Base-by-base conservation (phyloP, 2,888 invertebrate genomes). In the Diplazon laetatorius region DNA sequence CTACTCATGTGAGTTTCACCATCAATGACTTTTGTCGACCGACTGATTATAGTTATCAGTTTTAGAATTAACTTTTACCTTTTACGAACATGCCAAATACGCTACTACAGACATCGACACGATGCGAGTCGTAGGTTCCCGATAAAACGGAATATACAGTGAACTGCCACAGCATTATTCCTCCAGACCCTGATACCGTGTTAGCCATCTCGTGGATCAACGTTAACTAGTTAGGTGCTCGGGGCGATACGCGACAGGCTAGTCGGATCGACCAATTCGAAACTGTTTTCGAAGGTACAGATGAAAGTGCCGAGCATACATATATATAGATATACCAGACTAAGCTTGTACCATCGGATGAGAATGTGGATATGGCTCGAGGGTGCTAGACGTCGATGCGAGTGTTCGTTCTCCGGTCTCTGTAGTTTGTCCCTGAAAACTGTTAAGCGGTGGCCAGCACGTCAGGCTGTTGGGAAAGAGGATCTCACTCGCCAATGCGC, bases 341-440 rank as follows among this genome's bases (percentile, higher is more conserved):
- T 37, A 50, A 6, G 59, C 25, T 48, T 57, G 37, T 37, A 59
- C 68, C 14, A 30, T 30, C 30, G 14, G 52, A 48, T 50, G 68
- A 22, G 50, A 35, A 73, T 68, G n/a, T 59, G 48, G 18, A 65
- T 52, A 70, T 76, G 65, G 59, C 70, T 76, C 50, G 70, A 44
- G 73, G 46, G 66, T 59, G 9, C 63, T 42, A 42, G 60, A 60
- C 70, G 48, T 25, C 60, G 52, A 46, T 62, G 62, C 63, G 39
- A 44, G 37, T n/a, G n/a, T 22, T 46, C 22, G 57, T 52, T 48
- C 57, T 70, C 65, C 22, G 66, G 52, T 78, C 75, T 57, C 48
- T 62, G 39, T 75, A 74, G 70, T 78, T 72, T 72, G 66, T 75
- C 71, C 71, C 68, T 71, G 75, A 78, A 78, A 78, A 78, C 78